A percentile compares a stretch with the other conserved stretches of the same genome.
phyloP scores from a whole-genome alignment of 2,888 invertebrate genomes.

The Synergus umbraculus region DNA sequence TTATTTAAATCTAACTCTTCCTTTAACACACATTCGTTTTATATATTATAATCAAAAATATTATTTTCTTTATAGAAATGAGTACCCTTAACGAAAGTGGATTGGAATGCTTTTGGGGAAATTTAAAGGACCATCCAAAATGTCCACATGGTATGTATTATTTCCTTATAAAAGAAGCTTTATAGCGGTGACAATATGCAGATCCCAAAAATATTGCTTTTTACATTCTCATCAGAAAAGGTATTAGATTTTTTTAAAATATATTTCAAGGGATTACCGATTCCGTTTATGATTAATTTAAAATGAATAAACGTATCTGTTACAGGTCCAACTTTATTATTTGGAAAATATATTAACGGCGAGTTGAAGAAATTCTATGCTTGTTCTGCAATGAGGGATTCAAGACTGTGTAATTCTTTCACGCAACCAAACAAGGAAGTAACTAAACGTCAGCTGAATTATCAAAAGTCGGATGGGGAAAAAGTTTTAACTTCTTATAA shows the following conservation, averaged over 20 bases:
- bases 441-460: constrained; percentile 72
- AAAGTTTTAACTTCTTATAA: constrained; percentile 78
- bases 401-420: constrained; percentile 87
- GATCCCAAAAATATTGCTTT: too few species aligned
- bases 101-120: constrained; percentile 71
- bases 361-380: constrained; percentile 84
- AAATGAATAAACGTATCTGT: constrained; percentile 3
- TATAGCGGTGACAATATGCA: too few species aligned
- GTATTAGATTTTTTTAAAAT: too few species aligned
- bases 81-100: constrained; percentile 46
- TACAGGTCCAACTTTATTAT: constrained; percentile 84
- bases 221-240: too few species aligned
- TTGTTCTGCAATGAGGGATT: constrained; percentile 90
- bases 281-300: neutral
- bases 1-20: too few species aligned
- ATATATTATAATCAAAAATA: neutral
- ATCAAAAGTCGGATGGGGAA: constrained; percentile 79
- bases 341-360: constrained; percentile 78
- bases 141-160: constrained; percentile 83
- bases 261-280: too few species aligned
- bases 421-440: constrained; percentile 80
- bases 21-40: too few species aligned
- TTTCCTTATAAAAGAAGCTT: neutral
- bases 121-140: constrained; percentile 82
- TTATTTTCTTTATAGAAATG: neutral